Base-by-base conservation (phyloP, 2,113 vertebrate species). In the Solea solea region DNA sequence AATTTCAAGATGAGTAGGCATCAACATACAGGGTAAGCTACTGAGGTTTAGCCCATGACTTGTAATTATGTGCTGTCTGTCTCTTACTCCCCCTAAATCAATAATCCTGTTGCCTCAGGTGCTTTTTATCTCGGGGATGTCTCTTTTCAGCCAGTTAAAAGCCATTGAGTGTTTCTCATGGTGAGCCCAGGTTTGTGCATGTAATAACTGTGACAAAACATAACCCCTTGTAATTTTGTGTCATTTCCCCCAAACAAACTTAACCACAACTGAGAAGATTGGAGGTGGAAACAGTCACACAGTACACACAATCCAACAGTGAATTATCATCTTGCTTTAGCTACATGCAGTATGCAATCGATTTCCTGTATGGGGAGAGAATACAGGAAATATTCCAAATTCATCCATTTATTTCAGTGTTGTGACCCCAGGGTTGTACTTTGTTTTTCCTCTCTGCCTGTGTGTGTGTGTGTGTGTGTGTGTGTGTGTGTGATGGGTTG, bases 1-100 rank as follows among this genome's bases (percentile, higher is more conserved):
- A 69, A 74, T 76, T 72, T 80, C 57, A 69, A 64, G 58, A 80
- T 5, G 7, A 65, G 72, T 28, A 50, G 66, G 71, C 15, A 21
- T 78, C 64, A 50, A 52, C 56, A 59, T 62, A 74, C 84, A 82
- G 73, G 80, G 55, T 65, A 72, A 63, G 64, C 64, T 55, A 65
- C 50, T 50, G 52, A 68, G 71, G 60, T 65, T 51, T 44, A 25
- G 63, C 54, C 61, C 74, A 64, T 70, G 71, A 78, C 70, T 78
- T 69, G 69, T 71, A 82, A 82, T 87, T 78, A 81, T 76, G 69
- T 60, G 62, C 45, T 66, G 65, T 34, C 58, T 73, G 64, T 82
- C 55, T 72, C 69, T 64, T 67, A 52, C 7, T 14, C 7, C 46
- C 44, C 46, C 3, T 7, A 44, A 72, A 85, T 84, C 83, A 82